phyloP scores from a whole-genome alignment of 2,888 invertebrate genomes.

The Trachelus iudaicus region DNA sequence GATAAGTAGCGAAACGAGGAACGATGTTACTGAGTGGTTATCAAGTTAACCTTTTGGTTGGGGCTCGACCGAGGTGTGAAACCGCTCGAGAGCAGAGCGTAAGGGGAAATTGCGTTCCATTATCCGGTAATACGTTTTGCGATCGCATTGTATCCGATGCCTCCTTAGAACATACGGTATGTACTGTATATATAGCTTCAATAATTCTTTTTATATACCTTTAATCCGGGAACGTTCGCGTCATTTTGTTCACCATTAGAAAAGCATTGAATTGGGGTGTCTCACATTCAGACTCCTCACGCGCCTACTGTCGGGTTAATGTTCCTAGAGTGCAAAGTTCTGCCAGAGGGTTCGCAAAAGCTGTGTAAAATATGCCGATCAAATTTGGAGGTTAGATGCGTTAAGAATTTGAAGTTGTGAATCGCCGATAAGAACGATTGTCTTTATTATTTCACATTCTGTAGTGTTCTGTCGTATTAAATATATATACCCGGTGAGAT shows the following conservation, averaged over 20 bases:
- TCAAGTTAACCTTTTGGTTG: constrained; percentile 63
- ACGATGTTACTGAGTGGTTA: constrained; percentile 58
- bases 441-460: neutral
- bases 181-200: neutral
- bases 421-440: neutral
- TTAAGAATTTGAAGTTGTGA: no score
- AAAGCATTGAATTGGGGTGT: no score
- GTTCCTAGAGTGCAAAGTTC: neutral
- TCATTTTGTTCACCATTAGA: no score
- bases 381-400: neutral
- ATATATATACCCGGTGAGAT: neutral
- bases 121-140: constrained; percentile 51
- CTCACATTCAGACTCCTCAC: no score
- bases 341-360: neutral
- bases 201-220: neutral
- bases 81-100: constrained; percentile 64
- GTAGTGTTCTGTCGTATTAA: neutral
- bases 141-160: neutral
- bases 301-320: neutral
- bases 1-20: constrained; percentile 5
- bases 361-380: neutral
- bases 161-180: neutral
- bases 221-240: no score
- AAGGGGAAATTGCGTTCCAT: constrained; percentile 62
- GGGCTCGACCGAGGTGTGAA: constrained; percentile 57